Evolutionary conservation across 2,888 invertebrate genomes (phyloP), one percentile per base, ranked within the genome.

Genomic region (Chironomus tentans): DNA sequence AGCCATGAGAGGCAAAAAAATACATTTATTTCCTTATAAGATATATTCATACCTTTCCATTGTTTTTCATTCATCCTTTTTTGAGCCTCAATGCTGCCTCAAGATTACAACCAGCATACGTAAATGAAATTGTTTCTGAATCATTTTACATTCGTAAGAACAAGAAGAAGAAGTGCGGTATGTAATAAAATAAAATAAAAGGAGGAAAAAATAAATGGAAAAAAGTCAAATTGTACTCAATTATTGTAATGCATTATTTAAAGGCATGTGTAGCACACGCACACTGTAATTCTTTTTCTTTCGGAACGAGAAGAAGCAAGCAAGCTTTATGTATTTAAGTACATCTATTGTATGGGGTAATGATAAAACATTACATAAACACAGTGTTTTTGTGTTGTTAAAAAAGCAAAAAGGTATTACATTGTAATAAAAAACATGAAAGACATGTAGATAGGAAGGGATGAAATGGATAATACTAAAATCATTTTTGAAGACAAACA

Each of bases 161-260:
- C 4, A 28, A 38, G 38, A 38, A 38, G 10, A 38, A 38, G 38
- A 38, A 38, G 38, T 38, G 38, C 38, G 38, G 38, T 18, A 56
- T 56, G n/a, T 50, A 13, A 15, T n/a, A 50, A 50, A 50, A 50
- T 18, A 18, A 38, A 38, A 10, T 38, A 38, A 38, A 18, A 56
- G 18, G 6, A 15, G 12, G 50, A 50, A 50, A 69, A 69, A 69
- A 12, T 38, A 69, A 69, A 47, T 38, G 38, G 38, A 69, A n/a
- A 69, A 38, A 69, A 69, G 69, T 48, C 47, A 50, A 73, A 73
- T 73, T 73, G 73, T 62, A 70, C 38, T 62, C 73, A 56, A 73
- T 73, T 73, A 73, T 62, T 24, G 38, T 56, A 62, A 73, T 73
- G 73, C 73, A 73, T 73, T 56, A 73, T 73, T 73, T 65, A 73